Percentiles rank a stretch among this genome's conserved stretches.
Evolutionary conservation across 2,888 invertebrate species (phyloP).

Genomic region (Synergus gifuensis): DNA sequence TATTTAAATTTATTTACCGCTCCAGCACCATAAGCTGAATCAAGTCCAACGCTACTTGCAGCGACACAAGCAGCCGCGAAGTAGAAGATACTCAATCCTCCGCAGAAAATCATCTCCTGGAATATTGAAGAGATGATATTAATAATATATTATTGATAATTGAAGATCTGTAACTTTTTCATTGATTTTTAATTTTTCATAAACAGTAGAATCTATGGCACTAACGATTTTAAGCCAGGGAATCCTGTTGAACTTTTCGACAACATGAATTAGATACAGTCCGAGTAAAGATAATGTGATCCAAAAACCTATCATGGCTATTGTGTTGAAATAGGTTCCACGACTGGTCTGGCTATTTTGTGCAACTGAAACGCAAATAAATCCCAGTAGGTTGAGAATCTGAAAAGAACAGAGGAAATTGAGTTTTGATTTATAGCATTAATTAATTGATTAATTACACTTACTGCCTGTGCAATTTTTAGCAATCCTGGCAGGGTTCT

Average conservation of each 20-base stretch:
- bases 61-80: slow-evolving; percentile 38
- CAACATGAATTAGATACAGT: slow-evolving; percentile 90
- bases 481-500: slow-evolving; percentile 87
- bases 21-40: slow-evolving; percentile 23
- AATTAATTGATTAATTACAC: slow-evolving; percentile 63
- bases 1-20: slow-evolving; percentile 4
- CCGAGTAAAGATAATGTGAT: slow-evolving; percentile 88
- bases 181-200: background rate
- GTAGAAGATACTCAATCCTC: slow-evolving; percentile 29
- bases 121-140: slow-evolving; percentile 53
- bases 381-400: slow-evolving; percentile 86
- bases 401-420: slow-evolving; percentile 67
- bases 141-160: background rate
- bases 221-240: slow-evolving; percentile 91
- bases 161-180: slow-evolving; percentile 42
- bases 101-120: slow-evolving; percentile 86
- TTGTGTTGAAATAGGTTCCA: slow-evolving; percentile 87
- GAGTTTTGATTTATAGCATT: background rate
- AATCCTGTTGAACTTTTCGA: slow-evolving; percentile 90
- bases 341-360: slow-evolving; percentile 79
- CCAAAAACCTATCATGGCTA: slow-evolving; percentile 92
- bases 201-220: slow-evolving; percentile 44
- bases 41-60: background rate
- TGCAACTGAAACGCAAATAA: slow-evolving; percentile 88
- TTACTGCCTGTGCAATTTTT: slow-evolving; percentile 88